Conservation (phyloP, 2,888 invertebrate genomes). For the Podabrus alpinus region DNA sequence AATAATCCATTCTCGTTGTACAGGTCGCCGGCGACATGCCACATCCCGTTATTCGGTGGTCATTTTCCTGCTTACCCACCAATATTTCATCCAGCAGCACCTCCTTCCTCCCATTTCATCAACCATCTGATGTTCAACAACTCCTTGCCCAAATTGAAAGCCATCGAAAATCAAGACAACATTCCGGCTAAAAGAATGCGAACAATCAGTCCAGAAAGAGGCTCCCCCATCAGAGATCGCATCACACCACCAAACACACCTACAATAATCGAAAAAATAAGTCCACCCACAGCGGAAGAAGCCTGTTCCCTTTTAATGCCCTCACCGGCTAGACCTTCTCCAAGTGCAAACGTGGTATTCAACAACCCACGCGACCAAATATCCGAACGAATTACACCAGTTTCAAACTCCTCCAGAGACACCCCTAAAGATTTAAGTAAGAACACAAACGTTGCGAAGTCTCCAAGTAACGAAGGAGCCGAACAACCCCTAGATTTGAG, state of each 20-base stretch:
- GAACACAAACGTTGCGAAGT: slow-evolving; percentile 49
- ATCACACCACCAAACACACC: slow-evolving; percentile 62
- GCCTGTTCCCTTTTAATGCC: slow-evolving; percentile 62
- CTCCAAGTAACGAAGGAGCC: slow-evolving; percentile 51
- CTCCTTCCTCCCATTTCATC: slow-evolving; percentile 62
- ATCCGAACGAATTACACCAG: slow-evolving; percentile 27
- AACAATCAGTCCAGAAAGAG: slow-evolving; percentile 41
- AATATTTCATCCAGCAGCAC: slow-evolving; percentile 54
- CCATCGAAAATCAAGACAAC: slow-evolving; percentile 58
- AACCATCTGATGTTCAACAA: slow-evolving; percentile 68
- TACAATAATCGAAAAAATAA: slow-evolving; percentile 60
- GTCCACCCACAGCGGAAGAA: slow-evolving; percentile 71
- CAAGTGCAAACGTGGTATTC: slow-evolving; percentile 42
- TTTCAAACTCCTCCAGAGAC: slow-evolving; percentile 41
- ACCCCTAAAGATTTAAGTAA: slow-evolving; percentile 47
- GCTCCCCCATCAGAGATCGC: slow-evolving; percentile 54
- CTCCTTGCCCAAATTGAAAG: slow-evolving; percentile 52
- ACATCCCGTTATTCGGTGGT: slow-evolving; percentile 66
- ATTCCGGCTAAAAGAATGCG: slow-evolving; percentile 31
- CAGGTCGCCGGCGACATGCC: slow-evolving; percentile 63
- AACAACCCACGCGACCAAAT: slow-evolving; percentile 42
- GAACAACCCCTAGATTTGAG: slow-evolving; percentile 80
- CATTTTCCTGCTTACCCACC: slow-evolving; percentile 58
- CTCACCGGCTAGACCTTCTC: slow-evolving; percentile 67
- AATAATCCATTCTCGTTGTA: slow-evolving; percentile 72